A percentile compares a stretch with the other conserved stretches of the same genome.
These are phyloP conservation scores for Crematogaster levior DNA, from an alignment of 2,888 invertebrate species.

Conservation along the genomic window DNA sequence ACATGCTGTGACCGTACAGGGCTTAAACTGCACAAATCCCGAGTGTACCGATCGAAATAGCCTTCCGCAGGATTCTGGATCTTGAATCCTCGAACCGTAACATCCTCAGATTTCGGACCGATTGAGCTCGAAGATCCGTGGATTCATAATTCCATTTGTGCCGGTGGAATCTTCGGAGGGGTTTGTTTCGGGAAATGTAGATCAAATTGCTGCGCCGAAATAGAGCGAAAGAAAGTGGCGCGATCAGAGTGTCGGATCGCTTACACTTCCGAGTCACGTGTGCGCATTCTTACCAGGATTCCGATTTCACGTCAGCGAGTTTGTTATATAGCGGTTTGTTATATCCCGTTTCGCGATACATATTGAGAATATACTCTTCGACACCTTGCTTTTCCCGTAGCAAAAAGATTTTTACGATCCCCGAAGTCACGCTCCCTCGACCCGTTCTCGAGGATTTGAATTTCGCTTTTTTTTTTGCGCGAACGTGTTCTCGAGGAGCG, in stretches of 20 bases:
- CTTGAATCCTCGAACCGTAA: not conserved
- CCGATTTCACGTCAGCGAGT: constrained; percentile 31
- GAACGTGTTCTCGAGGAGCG: not conserved
- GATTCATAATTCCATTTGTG: not conserved
- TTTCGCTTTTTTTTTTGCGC: no score
- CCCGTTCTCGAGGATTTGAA: constrained; percentile 16
- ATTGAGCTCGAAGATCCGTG: not conserved
- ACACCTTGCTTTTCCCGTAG: not conserved
- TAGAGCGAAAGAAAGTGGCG: not conserved
- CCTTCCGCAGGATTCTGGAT: not conserved
- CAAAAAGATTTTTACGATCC: constrained; percentile 1
- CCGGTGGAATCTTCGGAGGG: not conserved
- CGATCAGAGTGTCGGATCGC: not conserved
- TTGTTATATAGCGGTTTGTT: not conserved
- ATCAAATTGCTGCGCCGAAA: not conserved
- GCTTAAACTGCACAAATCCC: constrained; percentile 7
- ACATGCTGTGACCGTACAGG: not conserved
- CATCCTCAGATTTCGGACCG: no score
- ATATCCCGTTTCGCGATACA: not conserved
- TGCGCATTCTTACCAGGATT: constrained; percentile 31
- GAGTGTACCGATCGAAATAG: not conserved
- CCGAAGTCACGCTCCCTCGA: constrained; percentile 15
- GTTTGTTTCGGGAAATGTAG: not conserved
- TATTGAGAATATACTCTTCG: constrained; percentile 6
- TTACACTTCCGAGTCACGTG: constrained; percentile 47